phyloP scores from a whole-genome alignment of 2,113 vertebrate genomes.

The Notarius quadriscutis region DNA sequence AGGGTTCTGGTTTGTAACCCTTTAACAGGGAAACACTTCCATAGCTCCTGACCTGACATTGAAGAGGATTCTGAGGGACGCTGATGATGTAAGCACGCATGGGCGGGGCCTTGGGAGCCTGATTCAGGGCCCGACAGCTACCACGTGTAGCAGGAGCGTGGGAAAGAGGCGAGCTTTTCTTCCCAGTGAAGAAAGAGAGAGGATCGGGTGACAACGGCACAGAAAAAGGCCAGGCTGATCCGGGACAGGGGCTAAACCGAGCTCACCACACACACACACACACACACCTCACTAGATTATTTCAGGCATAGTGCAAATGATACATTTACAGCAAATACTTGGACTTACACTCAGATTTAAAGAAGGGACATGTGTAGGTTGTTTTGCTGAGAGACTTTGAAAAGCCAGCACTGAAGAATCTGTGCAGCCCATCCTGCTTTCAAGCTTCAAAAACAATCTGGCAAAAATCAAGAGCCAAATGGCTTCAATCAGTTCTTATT shows the following conservation, averaged over 20 bases:
- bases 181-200: constrained; percentile 90
- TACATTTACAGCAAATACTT: constrained; percentile 49
- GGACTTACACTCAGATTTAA: constrained; percentile 33
- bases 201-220: constrained; percentile 80
- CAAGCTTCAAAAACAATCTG: constrained; percentile 35
- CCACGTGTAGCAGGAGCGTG: constrained; percentile 97
- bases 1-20: not conserved
- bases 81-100: constrained; percentile 70
- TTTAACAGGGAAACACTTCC: not conserved
- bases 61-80: constrained; percentile 42
- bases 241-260: constrained; percentile 45
- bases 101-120: constrained; percentile 81
- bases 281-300: constrained; percentile 11
- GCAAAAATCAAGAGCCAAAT: constrained; percentile 16
- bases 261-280: constrained; percentile 46
- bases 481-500: constrained; percentile 10
- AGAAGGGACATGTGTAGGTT: not conserved
- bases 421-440: constrained; percentile 45
- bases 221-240: constrained; percentile 52
- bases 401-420: constrained; percentile 23
- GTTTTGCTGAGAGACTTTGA: constrained; percentile 12
- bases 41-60: constrained; percentile 55
- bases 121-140: constrained; percentile 83
- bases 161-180: constrained; percentile 98
- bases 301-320: constrained; percentile 31